Base-by-base conservation (phyloP, 2,888 invertebrate genomes). In the Thecocarcelia acutangulata region DNA sequence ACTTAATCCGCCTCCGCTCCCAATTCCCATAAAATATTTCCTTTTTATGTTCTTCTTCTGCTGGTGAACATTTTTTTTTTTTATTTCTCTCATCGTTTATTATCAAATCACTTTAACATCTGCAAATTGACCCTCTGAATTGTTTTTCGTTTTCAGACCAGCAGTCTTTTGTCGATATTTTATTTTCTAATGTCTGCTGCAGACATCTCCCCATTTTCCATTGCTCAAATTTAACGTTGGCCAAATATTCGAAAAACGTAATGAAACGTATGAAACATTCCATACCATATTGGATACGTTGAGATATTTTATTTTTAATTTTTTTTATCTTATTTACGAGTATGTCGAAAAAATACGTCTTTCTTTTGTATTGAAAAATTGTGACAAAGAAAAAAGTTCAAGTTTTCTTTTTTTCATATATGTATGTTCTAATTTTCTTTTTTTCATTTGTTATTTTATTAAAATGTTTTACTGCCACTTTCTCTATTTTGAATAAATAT, bases 91-190 rank as follows among this genome's bases (percentile, higher is more conserved):
- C 15, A 44, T 66, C 64, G 33, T 66, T 80, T 72, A 21, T 52
- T 66, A 59, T 70, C 54, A 61, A 76, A 80, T 72, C 80, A 61
- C 52, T 72, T 76, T 68, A 80, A 76, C 68, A 66, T 66, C 66
- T 80, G 76, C 76, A 52, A 80, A 80, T 72, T 81, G 76, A 81
- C 76, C 76, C 72, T 68, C 68, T 68, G 50, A 19, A 42, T 80
- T 17, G 19, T 50, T 58, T 58, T 78, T 59, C 19, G 54, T 76
- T 17, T 63, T 17, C 63, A 15, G 33, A 50, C 48, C 9, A 46
- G 58, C 13, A 74, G 63, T 69, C 40, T 44, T 61, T 59, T n/a
- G 2, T 15, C 9, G 28, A 13, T 6, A 54, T 44, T 66, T 28
- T 46, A 50, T 12, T 28, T 78, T 66, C 52, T 54, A 66, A 75